Base-by-base conservation (phyloP, 2,888 invertebrate genomes). In the Rotaria macrura region DNA sequence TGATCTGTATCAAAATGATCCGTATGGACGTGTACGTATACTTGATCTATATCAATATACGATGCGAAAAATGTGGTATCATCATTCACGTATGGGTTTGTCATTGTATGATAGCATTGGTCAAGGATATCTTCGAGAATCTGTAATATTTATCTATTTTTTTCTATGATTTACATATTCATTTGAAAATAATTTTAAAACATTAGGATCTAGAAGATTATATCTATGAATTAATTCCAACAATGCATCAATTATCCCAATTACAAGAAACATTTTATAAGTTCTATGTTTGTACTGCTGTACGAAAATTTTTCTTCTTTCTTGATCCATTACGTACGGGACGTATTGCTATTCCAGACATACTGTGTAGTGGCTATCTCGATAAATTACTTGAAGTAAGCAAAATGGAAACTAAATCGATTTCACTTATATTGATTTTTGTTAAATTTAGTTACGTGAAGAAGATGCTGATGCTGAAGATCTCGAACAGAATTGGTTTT, bases 221-320 rank as follows among this genome's bases (percentile, higher is more conserved):
- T 90, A 96, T 97, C 88, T 93, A 94, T 29, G 97, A 97, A 89
- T 92, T 97, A 85, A 95, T 97, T 85, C 97, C 97, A 0, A 96
- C 96, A 0, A 91, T 97, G 65, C 94, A 95, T 0, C 96, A 96
- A 90, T 91, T 97, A 7, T 95, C 96, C 90, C 95, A 95, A 0
- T 91, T 97, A 85, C 96, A 96, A 91, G 94, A 95, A 55, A 95
- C 96, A 0, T 97, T 97, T 91, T 95, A 96, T 89, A 95, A 95
- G 23, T 97, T 97, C 92, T 98, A 97, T 90, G 94, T 96, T 38
- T 97, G 97, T 90, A 96, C 97, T 0, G 97, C 96, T 5, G 96
- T 96, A 0, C 93, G 97, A 88, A 96, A 97, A 90, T 97, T 98
- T 92, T 93, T 97, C 89, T 98, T 98, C 92, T 97, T 97, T 90